Conservation (phyloP, 2,888 invertebrate species). For the Plebejus melissa region DNA sequence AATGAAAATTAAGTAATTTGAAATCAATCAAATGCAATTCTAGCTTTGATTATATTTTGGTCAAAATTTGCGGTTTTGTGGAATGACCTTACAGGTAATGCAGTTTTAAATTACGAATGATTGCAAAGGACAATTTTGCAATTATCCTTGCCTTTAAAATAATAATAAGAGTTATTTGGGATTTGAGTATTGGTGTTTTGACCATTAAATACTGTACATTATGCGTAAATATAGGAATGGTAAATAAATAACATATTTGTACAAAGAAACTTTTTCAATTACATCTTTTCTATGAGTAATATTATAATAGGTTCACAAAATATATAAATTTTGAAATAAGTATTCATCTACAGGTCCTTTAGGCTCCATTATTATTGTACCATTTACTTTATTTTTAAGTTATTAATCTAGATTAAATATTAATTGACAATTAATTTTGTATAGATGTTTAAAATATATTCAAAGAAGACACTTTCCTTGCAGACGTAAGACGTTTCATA, state of each 20-base stretch:
- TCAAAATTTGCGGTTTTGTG: conserved; percentile 18
- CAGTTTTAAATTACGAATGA: conserved; percentile 15
- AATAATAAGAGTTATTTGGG: not conserved
- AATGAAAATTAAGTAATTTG: conserved; percentile 15
- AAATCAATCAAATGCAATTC: conserved; percentile 11
- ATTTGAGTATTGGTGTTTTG: not conserved
- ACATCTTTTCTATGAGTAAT: no score
- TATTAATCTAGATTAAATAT: no score
- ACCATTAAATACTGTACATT: not conserved
- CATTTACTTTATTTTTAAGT: not conserved
- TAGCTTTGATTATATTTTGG: conserved; percentile 1
- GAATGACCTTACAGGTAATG: conserved; percentile 15
- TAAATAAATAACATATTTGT: no score
- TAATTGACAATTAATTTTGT: no score
- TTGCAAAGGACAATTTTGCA: conserved; percentile 3
- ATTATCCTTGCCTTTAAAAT: not conserved
- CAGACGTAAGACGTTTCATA: not conserved
- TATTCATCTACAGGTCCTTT: no score
- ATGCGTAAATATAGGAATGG: no score
- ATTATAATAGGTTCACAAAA: no score
- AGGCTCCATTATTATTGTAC: no score
- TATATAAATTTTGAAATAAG: no score
- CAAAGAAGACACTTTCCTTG: not conserved
- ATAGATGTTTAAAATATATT: not conserved
- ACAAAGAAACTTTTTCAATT: no score